A percentile compares a stretch with the other conserved stretches of the same genome.
Conservation (phyloP, 2,888 invertebrate species). For the Nomada fucata region DNA sequence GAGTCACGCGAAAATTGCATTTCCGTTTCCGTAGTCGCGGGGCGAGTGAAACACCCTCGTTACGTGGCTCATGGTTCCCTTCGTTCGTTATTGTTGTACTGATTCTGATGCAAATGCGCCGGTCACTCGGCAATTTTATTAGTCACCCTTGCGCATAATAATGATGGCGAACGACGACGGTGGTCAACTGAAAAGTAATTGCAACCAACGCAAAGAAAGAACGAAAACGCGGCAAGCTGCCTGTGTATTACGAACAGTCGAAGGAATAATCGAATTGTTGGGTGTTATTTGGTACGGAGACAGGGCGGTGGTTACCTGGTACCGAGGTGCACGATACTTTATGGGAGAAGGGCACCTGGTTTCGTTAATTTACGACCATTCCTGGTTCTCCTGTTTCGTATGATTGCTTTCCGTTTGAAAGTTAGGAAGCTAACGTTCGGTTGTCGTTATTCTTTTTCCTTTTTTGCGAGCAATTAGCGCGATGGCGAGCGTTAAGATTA, state of each 20-base stretch:
- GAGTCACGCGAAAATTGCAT: constrained; percentile 76
- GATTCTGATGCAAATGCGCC: constrained; percentile 72
- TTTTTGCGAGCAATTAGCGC: background rate
- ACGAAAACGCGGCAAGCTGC: background rate
- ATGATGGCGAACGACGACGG: constrained; percentile 20
- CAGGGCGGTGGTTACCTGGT: background rate
- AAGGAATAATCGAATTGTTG: constrained; percentile 19
- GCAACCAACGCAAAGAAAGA: background rate
- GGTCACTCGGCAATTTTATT: constrained; percentile 68
- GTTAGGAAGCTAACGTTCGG: background rate
- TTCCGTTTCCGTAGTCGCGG: constrained; percentile 61
- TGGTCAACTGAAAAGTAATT: constrained; percentile 50
- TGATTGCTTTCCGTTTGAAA: constrained; percentile 12
- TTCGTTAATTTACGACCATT: constrained; percentile 9
- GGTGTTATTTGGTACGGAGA: background rate
- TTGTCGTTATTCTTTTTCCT: background rate
- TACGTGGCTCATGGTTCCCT: constrained; percentile 34
- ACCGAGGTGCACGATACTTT: constrained; percentile 12
- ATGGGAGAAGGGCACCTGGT: background rate
- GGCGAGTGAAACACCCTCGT: constrained; percentile 67
- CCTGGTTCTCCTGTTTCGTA: background rate
- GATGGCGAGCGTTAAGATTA: background rate
- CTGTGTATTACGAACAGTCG: background rate
- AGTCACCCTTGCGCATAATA: constrained; percentile 55
- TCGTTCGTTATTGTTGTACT: constrained; percentile 39